Percentiles rank a stretch among this genome's conserved stretches.
phyloP scores from a whole-genome alignment of 2,888 invertebrate genomes.

The Pristionchus arcanus region DNA sequence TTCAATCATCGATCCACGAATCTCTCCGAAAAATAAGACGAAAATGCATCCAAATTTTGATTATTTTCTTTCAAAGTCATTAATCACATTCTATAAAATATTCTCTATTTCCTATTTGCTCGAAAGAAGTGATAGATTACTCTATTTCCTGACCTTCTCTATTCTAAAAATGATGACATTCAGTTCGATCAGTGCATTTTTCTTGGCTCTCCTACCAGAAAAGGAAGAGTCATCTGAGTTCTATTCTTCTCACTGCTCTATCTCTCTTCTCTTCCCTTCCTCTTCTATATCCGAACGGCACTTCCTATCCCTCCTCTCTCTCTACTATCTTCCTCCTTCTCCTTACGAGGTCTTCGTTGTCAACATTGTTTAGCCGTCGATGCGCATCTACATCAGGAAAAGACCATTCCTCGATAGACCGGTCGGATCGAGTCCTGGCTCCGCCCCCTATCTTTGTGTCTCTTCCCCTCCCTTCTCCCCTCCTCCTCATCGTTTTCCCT shows the following conservation, averaged over 20 bases:
- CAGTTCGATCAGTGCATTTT: background rate
- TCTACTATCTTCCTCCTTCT: background rate
- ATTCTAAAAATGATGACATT: background rate
- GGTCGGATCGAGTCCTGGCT: background rate
- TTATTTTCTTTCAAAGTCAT: too few relatives aligned
- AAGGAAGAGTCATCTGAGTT: conserved; percentile 29
- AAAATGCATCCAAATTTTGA: background rate
- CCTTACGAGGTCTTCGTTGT: conserved; percentile 15
- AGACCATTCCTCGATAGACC: background rate
- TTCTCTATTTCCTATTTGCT: too few relatives aligned
- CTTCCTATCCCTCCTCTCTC: conserved; percentile 20
- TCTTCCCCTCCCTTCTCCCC: background rate
- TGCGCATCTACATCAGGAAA: background rate
- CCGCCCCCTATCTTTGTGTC: conserved; percentile 46
- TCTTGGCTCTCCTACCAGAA: background rate
- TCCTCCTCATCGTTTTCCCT: conserved; percentile 35
- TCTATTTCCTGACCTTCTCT: background rate
- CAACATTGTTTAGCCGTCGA: conserved; percentile 44
- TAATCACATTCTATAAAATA: too few relatives aligned
- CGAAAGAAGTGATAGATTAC: too few relatives aligned
- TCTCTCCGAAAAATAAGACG: background rate
- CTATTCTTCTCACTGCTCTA: conserved; percentile 18
- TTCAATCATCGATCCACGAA: background rate
- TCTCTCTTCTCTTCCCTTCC: background rate
- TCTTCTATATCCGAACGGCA: conserved; percentile 35